A percentile compares a stretch with the other conserved stretches of the same genome.
Evolutionary conservation across 2,113 vertebrate genomes (phyloP).

Genomic region (Eulemur macaco): DNA sequence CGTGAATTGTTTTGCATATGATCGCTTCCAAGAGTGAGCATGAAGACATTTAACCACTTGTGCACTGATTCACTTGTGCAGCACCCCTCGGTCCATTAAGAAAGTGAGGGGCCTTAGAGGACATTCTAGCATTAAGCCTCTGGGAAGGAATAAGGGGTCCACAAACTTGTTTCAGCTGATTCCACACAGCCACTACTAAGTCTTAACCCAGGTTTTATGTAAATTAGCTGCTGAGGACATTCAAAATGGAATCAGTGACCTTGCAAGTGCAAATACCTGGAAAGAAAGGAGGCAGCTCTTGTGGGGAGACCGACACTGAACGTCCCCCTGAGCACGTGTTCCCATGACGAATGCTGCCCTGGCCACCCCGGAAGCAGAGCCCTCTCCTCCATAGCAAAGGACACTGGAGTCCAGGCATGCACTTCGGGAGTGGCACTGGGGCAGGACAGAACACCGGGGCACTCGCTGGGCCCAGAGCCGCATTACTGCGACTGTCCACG

Average conservation of each 20-base stretch:
- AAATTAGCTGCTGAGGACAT: background rate
- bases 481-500: accelerated
- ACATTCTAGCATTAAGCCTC: background rate
- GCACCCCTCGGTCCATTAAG: background rate
- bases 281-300: background rate
- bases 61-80: background rate
- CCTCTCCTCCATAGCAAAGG: background rate
- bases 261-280: background rate
- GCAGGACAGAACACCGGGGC: background rate
- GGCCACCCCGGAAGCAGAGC: background rate
- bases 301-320: background rate
- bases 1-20: background rate
- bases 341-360: background rate
- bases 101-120: background rate
- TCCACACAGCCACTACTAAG: background rate
- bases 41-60: background rate
- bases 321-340: background rate
- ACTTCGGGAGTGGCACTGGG: too few species aligned
- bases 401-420: background rate
- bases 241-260: background rate
- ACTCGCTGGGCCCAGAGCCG: background rate
- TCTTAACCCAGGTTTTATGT: background rate
- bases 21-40: background rate
- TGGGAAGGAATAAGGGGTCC: background rate
- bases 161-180: background rate